Percentiles rank a stretch among this genome's conserved stretches.
Conservation (phyloP, 2,113 vertebrate species). For the Caretta caretta region DNA sequence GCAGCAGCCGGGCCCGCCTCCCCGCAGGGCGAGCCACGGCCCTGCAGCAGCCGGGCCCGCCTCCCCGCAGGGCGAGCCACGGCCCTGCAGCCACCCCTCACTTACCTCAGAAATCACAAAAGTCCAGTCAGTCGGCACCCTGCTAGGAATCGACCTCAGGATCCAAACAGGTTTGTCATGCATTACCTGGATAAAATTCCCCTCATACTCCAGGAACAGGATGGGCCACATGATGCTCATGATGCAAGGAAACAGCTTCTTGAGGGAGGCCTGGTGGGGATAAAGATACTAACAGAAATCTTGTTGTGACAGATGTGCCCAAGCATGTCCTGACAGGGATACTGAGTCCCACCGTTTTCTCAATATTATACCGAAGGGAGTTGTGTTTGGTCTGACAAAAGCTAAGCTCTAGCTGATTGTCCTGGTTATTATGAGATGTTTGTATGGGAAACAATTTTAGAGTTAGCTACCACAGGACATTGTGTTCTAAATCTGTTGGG, state of each 20-base stretch:
- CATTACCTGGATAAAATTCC: conserved; percentile 75
- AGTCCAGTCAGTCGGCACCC: too few species aligned
- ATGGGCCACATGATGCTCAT: conserved; percentile 76
- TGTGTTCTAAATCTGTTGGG: not conserved
- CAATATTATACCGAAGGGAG: not conserved
- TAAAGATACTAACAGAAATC: not conserved
- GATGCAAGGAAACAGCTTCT: conserved; percentile 73
- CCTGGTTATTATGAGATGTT: not conserved
- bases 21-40: too few species aligned
- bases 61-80: too few species aligned
- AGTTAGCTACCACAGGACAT: not conserved
- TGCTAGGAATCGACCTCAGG: too few species aligned
- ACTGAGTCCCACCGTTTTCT: not conserved
- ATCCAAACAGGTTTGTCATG: not conserved
- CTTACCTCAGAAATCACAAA: too few species aligned
- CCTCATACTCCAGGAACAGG: conserved; percentile 64
- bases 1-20: not conserved
- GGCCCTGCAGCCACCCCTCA: too few species aligned
- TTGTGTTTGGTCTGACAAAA: not conserved
- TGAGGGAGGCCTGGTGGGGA: conserved; percentile 72
- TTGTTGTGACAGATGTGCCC: not conserved
- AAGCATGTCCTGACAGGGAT: not conserved
- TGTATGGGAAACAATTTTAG: not conserved
- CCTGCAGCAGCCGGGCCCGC: too few species aligned
- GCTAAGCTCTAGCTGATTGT: not conserved